Conservation (phyloP, 2,888 invertebrate genomes). For the Microctonus brassicae region DNA sequence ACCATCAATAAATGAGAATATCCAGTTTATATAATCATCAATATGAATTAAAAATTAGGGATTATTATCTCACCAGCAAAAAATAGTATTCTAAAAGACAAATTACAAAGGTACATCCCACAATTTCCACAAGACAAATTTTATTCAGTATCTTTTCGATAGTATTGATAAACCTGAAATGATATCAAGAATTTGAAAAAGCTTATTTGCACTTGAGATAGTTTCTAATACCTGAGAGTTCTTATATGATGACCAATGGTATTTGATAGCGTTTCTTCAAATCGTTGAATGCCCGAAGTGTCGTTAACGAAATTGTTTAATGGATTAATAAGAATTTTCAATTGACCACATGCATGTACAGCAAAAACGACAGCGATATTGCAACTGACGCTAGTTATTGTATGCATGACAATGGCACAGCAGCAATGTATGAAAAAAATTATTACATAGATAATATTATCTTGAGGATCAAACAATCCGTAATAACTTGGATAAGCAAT, state of each 20-base stretch:
- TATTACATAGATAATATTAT: constrained; percentile 50
- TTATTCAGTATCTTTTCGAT: constrained; percentile 42
- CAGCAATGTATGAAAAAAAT: constrained; percentile 49
- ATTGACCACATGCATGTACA: constrained; percentile 54
- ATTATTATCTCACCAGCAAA: constrained; percentile 41
- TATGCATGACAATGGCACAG: constrained; percentile 50
- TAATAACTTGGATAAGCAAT: constrained; percentile 52
- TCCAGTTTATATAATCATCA: background rate
- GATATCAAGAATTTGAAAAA: constrained; percentile 52
- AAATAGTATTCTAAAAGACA: constrained; percentile 50
- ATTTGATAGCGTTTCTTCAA: constrained; percentile 9
- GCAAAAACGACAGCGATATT: constrained; percentile 51
- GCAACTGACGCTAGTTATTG: constrained; percentile 48
- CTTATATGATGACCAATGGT: constrained; percentile 32
- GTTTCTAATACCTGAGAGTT: constrained; percentile 28
- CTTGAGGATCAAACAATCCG: constrained; percentile 47
- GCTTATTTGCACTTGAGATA: constrained; percentile 26
- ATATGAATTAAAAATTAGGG: constrained; percentile 9
- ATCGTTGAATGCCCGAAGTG: background rate
- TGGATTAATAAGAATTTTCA: constrained; percentile 39
- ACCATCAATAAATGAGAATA: background rate
- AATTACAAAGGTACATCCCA: constrained; percentile 47
- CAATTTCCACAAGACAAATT: constrained; percentile 48
- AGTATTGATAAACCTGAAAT: constrained; percentile 35
- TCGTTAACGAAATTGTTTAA: constrained; percentile 37